These are phyloP conservation scores for Amblyteles armatorius DNA, from an alignment of 2,888 invertebrate genomes.

Conservation along the genomic window DNA sequence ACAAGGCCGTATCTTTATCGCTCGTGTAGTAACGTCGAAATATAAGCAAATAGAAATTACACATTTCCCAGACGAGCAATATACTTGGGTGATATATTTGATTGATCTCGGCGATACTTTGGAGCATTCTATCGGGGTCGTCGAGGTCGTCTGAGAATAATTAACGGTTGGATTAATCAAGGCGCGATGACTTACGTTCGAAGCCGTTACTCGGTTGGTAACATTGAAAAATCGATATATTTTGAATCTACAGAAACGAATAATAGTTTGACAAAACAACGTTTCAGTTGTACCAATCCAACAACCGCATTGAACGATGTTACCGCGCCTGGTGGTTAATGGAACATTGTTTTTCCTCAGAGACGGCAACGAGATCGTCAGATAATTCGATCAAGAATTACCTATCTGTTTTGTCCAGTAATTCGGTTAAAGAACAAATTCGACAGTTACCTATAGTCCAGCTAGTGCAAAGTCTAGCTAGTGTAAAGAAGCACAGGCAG, in stretches of 20 bases:
- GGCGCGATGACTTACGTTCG: too few relatives aligned
- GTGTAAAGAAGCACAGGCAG: slow-evolving; percentile 38
- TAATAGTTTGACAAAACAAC: too few relatives aligned
- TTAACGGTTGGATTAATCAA: too few relatives aligned
- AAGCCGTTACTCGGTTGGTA: too few relatives aligned
- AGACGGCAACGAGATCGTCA: background rate
- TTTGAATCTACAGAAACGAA: too few relatives aligned
- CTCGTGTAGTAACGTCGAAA: background rate
- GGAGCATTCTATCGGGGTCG: too few relatives aligned
- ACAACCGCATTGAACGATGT: background rate
- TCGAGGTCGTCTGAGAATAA: too few relatives aligned
- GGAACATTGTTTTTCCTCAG: background rate
- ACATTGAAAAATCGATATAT: too few relatives aligned
- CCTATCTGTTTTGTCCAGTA: background rate
- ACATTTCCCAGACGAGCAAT: background rate
- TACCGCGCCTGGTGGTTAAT: too few relatives aligned
- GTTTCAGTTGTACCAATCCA: too few relatives aligned
- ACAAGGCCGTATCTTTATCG: background rate
- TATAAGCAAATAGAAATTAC: background rate
- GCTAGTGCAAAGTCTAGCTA: background rate
- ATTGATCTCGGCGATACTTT: background rate
- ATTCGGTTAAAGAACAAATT: slow-evolving; percentile 26
- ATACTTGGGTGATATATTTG: background rate
- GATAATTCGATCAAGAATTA: background rate
- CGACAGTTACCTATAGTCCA: slow-evolving; percentile 18